These are phyloP conservation scores for Nebria salina DNA, from an alignment of 2,888 invertebrate species.

Conservation along the genomic window DNA sequence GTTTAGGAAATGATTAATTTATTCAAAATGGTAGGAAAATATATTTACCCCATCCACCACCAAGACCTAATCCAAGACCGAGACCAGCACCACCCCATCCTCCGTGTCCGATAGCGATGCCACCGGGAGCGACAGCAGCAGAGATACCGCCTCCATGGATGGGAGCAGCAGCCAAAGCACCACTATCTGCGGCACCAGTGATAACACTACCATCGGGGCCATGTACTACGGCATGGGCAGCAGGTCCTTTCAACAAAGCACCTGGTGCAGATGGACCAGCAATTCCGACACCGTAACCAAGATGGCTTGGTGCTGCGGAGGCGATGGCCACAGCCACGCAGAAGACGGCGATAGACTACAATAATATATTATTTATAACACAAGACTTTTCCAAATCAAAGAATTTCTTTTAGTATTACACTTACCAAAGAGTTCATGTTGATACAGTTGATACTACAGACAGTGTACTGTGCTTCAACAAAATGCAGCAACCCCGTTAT, in stretches of 20 bases:
- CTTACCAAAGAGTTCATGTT: conserved; percentile 42
- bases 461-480: conserved; percentile 6
- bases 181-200: conserved; percentile 53
- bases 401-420: not conserved
- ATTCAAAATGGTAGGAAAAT: not conserved
- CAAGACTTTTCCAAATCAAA: not conserved
- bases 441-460: conserved; percentile 19
- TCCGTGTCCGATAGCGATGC: conserved; percentile 47
- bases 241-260: conserved; percentile 55
- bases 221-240: conserved; percentile 52
- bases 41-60: conserved; percentile 25
- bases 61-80: conserved; percentile 25
- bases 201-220: conserved; percentile 17
- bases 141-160: conserved; percentile 56
- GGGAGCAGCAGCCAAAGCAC: conserved; percentile 60
- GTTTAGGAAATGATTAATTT: conserved; percentile 3
- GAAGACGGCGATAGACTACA: conserved; percentile 47
- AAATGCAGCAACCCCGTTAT: conserved; percentile 9
- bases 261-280: conserved; percentile 57
- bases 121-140: conserved; percentile 56
- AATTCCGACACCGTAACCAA: conserved; percentile 52
- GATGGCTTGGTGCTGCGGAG: conserved; percentile 50
- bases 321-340: conserved; percentile 50
- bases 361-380: not conserved
- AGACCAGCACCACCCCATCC: conserved; percentile 34